A percentile compares a stretch with the other conserved stretches of the same genome.
These are phyloP conservation scores for Cydia fagiglandana DNA, from an alignment of 1,140 invertebrate species.

Conservation along the genomic window DNA sequence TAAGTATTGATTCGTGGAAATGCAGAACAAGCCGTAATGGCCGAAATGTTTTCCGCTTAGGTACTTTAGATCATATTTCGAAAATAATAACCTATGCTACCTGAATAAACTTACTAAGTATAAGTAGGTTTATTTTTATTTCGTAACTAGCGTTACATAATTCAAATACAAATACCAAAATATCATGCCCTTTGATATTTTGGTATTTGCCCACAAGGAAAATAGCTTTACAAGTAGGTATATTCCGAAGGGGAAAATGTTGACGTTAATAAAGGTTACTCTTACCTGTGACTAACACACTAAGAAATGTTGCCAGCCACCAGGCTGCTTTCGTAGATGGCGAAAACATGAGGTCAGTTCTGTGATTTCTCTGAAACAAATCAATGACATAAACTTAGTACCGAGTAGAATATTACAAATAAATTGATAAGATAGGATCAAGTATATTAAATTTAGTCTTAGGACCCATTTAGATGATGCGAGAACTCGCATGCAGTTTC, in stretches of 20 bases:
- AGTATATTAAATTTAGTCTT: not conserved
- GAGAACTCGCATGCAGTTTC: too few relatives aligned
- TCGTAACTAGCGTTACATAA: too few relatives aligned
- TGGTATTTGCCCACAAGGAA: too few relatives aligned
- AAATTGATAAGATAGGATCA: not conserved
- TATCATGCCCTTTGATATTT: too few relatives aligned
- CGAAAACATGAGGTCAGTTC: constrained; percentile 66
- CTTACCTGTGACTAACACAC: constrained; percentile 72
- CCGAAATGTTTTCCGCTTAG: constrained; percentile 41
- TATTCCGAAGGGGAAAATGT: too few relatives aligned
- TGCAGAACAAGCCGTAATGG: constrained; percentile 39
- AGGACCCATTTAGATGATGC: too few relatives aligned
- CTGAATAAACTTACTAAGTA: too few relatives aligned
- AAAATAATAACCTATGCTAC: too few relatives aligned
- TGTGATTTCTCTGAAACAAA: constrained; percentile 58
- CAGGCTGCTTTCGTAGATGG: constrained; percentile 71
- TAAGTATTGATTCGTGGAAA: constrained; percentile 44
- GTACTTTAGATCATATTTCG: too few relatives aligned
- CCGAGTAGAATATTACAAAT: not conserved
- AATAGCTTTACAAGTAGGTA: too few relatives aligned
- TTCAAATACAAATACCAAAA: too few relatives aligned
- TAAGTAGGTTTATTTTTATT: too few relatives aligned
- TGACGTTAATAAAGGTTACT: not conserved
- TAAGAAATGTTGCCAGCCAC: constrained; percentile 73
- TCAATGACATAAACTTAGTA: not conserved